Evolutionary conservation across 1,140 invertebrate genomes (phyloP).

Genomic region (Cyclina sinensis): DNA sequence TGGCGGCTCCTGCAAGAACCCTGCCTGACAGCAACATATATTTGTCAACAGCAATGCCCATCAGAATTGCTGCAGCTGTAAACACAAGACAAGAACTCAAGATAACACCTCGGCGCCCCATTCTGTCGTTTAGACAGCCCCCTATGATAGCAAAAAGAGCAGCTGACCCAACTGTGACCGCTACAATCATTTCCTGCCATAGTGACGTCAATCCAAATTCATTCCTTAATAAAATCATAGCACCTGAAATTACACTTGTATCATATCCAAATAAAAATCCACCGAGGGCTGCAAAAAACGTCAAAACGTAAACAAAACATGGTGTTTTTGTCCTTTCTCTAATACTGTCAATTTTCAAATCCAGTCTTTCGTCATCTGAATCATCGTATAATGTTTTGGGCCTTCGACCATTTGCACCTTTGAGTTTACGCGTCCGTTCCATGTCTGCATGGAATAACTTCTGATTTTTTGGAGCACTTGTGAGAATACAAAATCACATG

Average conservation of each 20-base stretch:
- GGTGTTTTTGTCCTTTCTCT: slow-evolving; percentile 77
- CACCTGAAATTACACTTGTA: slow-evolving; percentile 90
- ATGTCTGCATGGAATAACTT: slow-evolving; percentile 14
- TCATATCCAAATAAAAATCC: slow-evolving; percentile 91
- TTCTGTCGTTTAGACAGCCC: slow-evolving; percentile 87
- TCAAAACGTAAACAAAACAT: slow-evolving; percentile 83
- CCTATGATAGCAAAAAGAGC: slow-evolving; percentile 88
- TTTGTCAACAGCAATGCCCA: slow-evolving; percentile 88
- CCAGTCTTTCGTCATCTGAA: slow-evolving; percentile 79
- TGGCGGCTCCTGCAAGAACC: slow-evolving; percentile 89
- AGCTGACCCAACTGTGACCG: slow-evolving; percentile 86
- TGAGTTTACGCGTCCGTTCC: slow-evolving; percentile 24
- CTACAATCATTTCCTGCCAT: slow-evolving; percentile 89
- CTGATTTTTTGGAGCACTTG: background rate
- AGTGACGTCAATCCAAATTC: slow-evolving; percentile 87
- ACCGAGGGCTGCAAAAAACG: slow-evolving; percentile 87
- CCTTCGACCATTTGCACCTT: slow-evolving; percentile 63
- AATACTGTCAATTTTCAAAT: slow-evolving; percentile 83
- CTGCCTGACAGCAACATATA: slow-evolving; percentile 88
- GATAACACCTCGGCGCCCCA: slow-evolving; percentile 89
- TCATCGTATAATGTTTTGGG: slow-evolving; percentile 80
- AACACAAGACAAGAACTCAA: slow-evolving; percentile 89
- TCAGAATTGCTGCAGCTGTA: slow-evolving; percentile 88
- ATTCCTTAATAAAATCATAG: slow-evolving; percentile 88
- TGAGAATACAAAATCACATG: slow-evolving; percentile 46